These are phyloP conservation scores for Cataglyphis albicans DNA, from an alignment of 2,888 invertebrate genomes.

Conservation along the genomic window DNA sequence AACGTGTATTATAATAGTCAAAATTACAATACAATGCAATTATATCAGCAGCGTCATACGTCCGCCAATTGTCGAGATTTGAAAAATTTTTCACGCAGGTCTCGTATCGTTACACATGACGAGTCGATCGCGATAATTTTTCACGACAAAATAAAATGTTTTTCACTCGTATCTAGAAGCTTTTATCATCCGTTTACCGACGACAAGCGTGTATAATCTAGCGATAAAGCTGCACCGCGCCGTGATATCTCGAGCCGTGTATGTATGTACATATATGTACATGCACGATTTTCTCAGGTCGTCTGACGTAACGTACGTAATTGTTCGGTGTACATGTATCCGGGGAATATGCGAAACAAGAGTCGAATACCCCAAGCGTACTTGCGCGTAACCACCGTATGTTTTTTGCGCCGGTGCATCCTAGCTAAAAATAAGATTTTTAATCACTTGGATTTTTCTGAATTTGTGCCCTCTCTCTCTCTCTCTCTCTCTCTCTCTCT, in stretches of 20 bases:
- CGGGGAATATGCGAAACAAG: slow-evolving; percentile 83
- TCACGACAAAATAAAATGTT: not conserved
- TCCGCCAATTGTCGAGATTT: not conserved
- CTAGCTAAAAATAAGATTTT: not conserved
- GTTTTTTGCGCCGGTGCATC: slow-evolving; percentile 33
- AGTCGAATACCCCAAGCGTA: slow-evolving; percentile 76
- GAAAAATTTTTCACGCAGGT: not conserved
- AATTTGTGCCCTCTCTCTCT: not conserved
- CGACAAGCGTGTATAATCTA: not conserved
- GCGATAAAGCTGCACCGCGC: slow-evolving; percentile 3
- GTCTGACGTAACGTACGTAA: slow-evolving; percentile 84
- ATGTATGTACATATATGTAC: slow-evolving; percentile 34
- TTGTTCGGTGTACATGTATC: slow-evolving; percentile 84
- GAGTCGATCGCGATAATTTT: not conserved
- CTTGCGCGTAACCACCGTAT: slow-evolving; percentile 72
- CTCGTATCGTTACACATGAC: not conserved
- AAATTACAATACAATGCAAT: not conserved
- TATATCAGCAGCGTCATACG: not conserved
- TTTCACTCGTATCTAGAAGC: not conserved
- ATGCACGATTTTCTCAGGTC: slow-evolving; percentile 73
- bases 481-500: not conserved
- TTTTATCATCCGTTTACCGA: slow-evolving; percentile 7
- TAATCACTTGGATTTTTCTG: slow-evolving; percentile 20
- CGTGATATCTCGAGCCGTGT: slow-evolving; percentile 12
- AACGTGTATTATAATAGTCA: not conserved